A percentile compares a stretch with the other conserved stretches of the same genome.
phyloP scores from a whole-genome alignment of 1,140 invertebrate genomes.

The Potamilus streckersoni region DNA sequence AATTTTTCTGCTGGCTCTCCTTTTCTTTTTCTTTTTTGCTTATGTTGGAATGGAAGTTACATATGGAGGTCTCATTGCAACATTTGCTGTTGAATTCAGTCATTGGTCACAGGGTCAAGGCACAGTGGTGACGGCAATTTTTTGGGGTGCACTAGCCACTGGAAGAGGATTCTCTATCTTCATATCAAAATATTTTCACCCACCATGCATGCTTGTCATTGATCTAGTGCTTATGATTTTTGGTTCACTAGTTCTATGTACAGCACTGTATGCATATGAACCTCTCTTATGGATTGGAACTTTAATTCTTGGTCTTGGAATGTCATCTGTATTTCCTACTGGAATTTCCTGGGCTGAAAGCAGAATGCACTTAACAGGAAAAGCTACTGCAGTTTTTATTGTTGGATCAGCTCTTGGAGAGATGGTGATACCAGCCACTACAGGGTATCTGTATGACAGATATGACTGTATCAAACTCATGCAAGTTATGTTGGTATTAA shows the following conservation, averaged over 20 bases:
- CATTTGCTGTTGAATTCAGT: constrained; percentile 62
- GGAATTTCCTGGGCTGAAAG: constrained; percentile 70
- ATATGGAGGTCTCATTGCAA: constrained; percentile 68
- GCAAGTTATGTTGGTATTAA: constrained; percentile 58
- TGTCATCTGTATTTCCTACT: constrained; percentile 71
- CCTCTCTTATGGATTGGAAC: constrained; percentile 56
- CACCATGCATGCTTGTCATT: constrained; percentile 62
- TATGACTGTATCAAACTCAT: constrained; percentile 62
- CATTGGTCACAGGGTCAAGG: constrained; percentile 61
- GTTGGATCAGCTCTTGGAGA: constrained; percentile 70
- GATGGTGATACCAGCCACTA: constrained; percentile 66
- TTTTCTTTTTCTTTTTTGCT: constrained; percentile 68
- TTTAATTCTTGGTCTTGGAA: constrained; percentile 65
- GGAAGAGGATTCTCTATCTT: constrained; percentile 69
- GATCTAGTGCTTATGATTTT: constrained; percentile 62
- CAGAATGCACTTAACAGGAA: constrained; percentile 69
- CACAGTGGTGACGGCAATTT: constrained; percentile 66
- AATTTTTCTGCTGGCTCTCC: constrained; percentile 46
- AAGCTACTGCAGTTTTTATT: constrained; percentile 69
- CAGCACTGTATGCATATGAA: constrained; percentile 55
- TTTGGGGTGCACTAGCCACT: constrained; percentile 70
- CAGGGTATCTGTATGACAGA: constrained; percentile 60
- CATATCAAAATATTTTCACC: constrained; percentile 63
- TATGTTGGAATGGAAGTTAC: constrained; percentile 70
- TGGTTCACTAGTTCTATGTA: constrained; percentile 63